Evolutionary conservation across 2,113 vertebrate genomes (phyloP).

Genomic region (Coryphaenoides rupestris): DNA sequence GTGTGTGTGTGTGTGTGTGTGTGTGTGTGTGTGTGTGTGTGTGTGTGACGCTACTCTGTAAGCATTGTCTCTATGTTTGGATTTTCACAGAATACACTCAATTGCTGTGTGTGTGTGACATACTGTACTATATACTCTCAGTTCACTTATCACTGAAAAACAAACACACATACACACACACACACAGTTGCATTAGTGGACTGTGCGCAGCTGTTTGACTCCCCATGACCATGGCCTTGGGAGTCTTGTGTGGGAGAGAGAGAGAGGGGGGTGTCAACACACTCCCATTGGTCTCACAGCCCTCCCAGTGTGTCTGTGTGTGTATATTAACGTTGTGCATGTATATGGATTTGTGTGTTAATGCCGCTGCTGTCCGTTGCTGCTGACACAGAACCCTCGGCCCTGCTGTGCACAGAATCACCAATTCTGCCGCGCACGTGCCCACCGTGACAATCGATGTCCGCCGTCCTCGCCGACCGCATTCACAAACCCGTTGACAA

Average conservation of each 20-base stretch:
- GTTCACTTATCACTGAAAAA: too few species aligned
- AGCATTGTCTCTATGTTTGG: slow-evolving; percentile 26
- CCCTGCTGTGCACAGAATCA: background rate
- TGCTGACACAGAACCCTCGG: slow-evolving; percentile 6
- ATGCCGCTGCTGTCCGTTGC: slow-evolving; percentile 1
- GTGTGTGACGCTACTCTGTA: slow-evolving; percentile 29
- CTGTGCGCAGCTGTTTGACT: slow-evolving; percentile 41
- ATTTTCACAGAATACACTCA: slow-evolving; percentile 20
- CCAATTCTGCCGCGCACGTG: background rate
- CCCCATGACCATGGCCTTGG: slow-evolving; percentile 33
- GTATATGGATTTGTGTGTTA: background rate
- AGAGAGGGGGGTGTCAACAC: slow-evolving; percentile 37
- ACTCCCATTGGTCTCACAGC: slow-evolving; percentile 15
- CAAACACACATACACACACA: background rate
- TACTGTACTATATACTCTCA: too few species aligned
- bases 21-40: slow-evolving; percentile 37
- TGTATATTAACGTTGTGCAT: slow-evolving; percentile 18
- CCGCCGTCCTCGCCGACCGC: too few species aligned
- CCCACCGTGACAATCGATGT: background rate
- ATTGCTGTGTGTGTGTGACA: slow-evolving; percentile 2
- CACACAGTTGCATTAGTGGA: background rate
- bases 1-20: slow-evolving; percentile 44
- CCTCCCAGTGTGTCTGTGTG: slow-evolving; percentile 22
- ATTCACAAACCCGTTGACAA: too few species aligned
- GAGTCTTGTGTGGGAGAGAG: slow-evolving; percentile 16